Evolutionary conservation across 2,113 vertebrate genomes (phyloP), one percentile per base, ranked within the genome.

Genomic region (Oryzias curvinotus): DNA sequence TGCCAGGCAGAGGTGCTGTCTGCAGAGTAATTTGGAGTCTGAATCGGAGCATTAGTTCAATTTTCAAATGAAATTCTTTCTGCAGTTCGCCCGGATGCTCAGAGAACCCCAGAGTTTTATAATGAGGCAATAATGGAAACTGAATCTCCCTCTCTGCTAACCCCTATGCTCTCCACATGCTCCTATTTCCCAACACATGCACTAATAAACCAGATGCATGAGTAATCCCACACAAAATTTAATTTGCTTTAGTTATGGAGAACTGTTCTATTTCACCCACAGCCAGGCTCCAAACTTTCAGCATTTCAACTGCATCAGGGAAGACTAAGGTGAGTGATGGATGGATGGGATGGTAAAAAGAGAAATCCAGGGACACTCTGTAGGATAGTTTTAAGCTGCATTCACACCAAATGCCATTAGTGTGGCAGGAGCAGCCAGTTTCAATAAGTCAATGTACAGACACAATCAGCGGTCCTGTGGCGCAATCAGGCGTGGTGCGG

Each of bases 111-210:
- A 46, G 59, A 63, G 57, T 72, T 77, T 74, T 70, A 57, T 84
- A 86, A 86, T 76, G 61, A 84, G 73, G 77, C 28, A 28, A 76
- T 85, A 82, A 85, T 75, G 60, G 75, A 71, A 77, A 84, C 65
- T 51, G 68, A 82, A 65, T 83, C 52, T 72, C 62, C 18, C 30
- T 44, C 42, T 72, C 64, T 53, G 71, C 71, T 58, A 64, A 68
- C 54, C 12, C 16, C 52, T 14, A 21, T 21, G 18, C 14, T 23
- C 30, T 23, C n/a, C n/a, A 26, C 14, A 28, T 55, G 14, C 49
- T 43, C 26, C 1, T 17, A 48, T 64, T 52, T 50, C 13, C 48
- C 16, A 52, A 30, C 50, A 51, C 42, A 13, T 52, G 52, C 46
- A 51, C 30, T 23, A 13, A 45, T 50, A 12, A 61, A 52, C 14